Evolutionary conservation across 2,797 vertebrate genomes (phyloP).

Genomic region (Lepidocolaptes lacrymiger): DNA sequence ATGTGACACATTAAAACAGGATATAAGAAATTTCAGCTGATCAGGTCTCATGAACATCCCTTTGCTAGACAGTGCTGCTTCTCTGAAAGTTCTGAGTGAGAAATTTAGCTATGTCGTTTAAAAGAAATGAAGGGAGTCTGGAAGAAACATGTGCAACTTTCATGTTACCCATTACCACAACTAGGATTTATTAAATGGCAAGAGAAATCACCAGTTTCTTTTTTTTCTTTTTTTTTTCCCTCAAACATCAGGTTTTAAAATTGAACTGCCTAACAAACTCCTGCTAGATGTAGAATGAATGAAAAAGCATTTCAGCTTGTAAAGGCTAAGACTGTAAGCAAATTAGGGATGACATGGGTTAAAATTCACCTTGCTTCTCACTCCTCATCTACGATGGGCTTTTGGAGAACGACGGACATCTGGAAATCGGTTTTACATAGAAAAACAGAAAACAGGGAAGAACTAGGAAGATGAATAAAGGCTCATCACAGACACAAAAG

Average conservation of each 20-base stretch:
- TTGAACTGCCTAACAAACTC: background rate
- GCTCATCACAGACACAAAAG: slow-evolving; percentile 84
- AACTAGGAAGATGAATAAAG: slow-evolving; percentile 83
- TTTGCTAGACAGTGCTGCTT: background rate
- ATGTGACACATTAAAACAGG: background rate
- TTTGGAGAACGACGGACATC: slow-evolving; percentile 78
- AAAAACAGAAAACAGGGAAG: slow-evolving; percentile 79
- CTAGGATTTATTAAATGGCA: background rate
- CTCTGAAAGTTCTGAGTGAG: slow-evolving; percentile 14
- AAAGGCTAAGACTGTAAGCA: background rate
- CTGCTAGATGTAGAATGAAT: background rate
- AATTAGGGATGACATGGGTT: slow-evolving; percentile 63
- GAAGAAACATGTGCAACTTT: background rate
- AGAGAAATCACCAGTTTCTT: background rate
- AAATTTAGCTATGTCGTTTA: background rate
- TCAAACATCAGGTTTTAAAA: background rate
- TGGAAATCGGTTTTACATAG: slow-evolving; percentile 78
- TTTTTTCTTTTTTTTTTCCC: background rate
- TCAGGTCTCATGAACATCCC: background rate
- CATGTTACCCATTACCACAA: background rate
- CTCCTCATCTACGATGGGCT: slow-evolving; percentile 57
- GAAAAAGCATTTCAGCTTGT: slow-evolving; percentile 9
- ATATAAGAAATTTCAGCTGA: background rate
- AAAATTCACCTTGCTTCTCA: slow-evolving; percentile 77
- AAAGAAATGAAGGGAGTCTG: background rate